Conservation (phyloP, 2,888 invertebrate genomes). For the Eupithecia subfuscata region DNA sequence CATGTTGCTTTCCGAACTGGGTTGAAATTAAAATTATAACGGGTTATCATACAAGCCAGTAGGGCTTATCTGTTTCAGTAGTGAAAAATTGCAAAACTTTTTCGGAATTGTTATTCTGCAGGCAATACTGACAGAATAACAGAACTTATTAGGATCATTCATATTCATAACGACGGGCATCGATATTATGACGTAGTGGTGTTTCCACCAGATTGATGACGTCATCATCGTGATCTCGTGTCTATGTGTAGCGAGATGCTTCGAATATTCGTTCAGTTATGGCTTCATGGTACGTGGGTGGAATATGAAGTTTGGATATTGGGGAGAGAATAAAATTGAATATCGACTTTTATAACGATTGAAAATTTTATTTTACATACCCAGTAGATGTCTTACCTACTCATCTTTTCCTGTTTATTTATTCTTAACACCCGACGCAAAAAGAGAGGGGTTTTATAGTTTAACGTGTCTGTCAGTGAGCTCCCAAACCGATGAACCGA, state of each 20-base stretch:
- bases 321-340: neutral
- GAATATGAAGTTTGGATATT: neutral
- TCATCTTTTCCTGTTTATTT: too few relatives aligned
- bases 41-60: too few relatives aligned
- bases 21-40: too few relatives aligned
- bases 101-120: neutral
- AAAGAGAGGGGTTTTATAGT: too few relatives aligned
- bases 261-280: neutral
- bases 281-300: neutral
- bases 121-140: neutral
- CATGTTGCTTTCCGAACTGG: too few relatives aligned
- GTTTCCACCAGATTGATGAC: conserved; percentile 31
- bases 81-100: neutral
- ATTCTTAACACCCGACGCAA: too few relatives aligned
- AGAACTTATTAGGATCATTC: neutral
- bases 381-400: neutral
- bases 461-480: too few relatives aligned
- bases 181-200: conserved; percentile 30
- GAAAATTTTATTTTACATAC: neutral
- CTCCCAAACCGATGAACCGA: too few relatives aligned
- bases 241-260: neutral
- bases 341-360: neutral
- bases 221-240: conserved; percentile 25
- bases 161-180: neutral
- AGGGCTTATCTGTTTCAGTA: neutral